Evolutionary conservation across 2,888 invertebrate species (phyloP).

Genomic region (Brachynemurus nebulosus): DNA sequence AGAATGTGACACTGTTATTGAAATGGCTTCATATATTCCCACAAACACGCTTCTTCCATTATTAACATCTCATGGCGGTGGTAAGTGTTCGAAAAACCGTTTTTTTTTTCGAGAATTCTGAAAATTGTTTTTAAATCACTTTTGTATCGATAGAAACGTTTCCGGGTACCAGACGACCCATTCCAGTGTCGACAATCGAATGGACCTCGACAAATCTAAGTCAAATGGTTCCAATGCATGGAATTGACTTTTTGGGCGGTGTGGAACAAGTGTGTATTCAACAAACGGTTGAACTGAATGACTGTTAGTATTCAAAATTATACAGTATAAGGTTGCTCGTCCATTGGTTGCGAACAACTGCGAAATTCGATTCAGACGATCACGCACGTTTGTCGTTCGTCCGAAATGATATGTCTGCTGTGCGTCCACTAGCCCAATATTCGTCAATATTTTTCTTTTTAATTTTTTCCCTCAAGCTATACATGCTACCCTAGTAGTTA

Average conservation of each 20-base stretch:
- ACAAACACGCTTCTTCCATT: neutral
- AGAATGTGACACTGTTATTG: neutral
- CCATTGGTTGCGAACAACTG: no score
- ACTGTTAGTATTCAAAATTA: conserved; percentile 38
- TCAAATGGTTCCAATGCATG: conserved; percentile 48
- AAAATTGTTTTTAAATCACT: no score
- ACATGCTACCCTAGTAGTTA: no score
- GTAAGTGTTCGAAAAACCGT: no score
- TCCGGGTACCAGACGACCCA: conserved; percentile 33
- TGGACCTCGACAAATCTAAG: conserved; percentile 42
- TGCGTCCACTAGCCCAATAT: no score
- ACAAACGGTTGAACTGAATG: conserved; percentile 65
- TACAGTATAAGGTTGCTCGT: no score
- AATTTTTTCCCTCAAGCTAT: no score
- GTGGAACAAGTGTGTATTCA: conserved; percentile 57
- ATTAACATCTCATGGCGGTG: neutral
- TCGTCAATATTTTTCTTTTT: no score
- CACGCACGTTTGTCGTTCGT: no score
- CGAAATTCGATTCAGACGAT: no score
- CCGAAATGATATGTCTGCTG: no score
- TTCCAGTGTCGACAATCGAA: conserved; percentile 44
- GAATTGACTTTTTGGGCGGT: conserved; percentile 56
- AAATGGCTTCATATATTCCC: neutral
- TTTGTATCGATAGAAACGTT: conserved; percentile 11
- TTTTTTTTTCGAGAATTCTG: no score